Base-by-base conservation (phyloP, 2,113 vertebrate species). In the Chrysochloris asiatica region DNA sequence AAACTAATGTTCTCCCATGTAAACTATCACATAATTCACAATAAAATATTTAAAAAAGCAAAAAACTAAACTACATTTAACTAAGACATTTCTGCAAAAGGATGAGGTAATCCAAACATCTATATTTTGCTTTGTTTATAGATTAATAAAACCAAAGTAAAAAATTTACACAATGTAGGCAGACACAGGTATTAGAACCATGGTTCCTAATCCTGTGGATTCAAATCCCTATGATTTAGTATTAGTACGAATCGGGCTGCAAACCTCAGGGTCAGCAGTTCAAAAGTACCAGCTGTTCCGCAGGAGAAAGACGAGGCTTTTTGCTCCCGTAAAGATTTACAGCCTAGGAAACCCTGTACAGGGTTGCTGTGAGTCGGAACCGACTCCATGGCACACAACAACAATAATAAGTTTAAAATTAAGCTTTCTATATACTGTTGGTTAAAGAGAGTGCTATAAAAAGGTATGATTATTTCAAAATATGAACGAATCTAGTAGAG, bases 41-140 rank as follows among this genome's bases (percentile, higher is more conserved):
- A n/a, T n/a, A n/a, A n/a, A n/a, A n/a, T n/a, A n/a, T n/a, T n/a
- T n/a, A n/a, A n/a, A n/a, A n/a, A n/a, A n/a, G n/a, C n/a, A n/a
- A n/a, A n/a, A n/a, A n/a, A n/a, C n/a, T 65, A 84, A 94, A 71
- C 69, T n/a, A 83, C 63, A 75, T 61, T 88, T 77, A 93, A 78
- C 12, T 4, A 54, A 10, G 19, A 79, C 3, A 75, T 52, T 85
- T 92, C 47, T 82, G 33, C 50, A 93, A 86, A 86, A 95, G 33
- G 22, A 52, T 93, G 63, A 86, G 65, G 45, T 50, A 84, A 17
- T 81, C 43, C 52, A 95, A 92, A 88, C 19, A 89, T 14, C 12
- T 5, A 10, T 36, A 84, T 47, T 86, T 48, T 86, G 43, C 76
- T 86, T 94, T 86, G 47, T 24, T n/a, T 33, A 71, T 33, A 47